Evolutionary conservation across 2,797 vertebrate species (phyloP), one percentile per base, ranked within the genome.

Genomic region (Smutsia gigantea): DNA sequence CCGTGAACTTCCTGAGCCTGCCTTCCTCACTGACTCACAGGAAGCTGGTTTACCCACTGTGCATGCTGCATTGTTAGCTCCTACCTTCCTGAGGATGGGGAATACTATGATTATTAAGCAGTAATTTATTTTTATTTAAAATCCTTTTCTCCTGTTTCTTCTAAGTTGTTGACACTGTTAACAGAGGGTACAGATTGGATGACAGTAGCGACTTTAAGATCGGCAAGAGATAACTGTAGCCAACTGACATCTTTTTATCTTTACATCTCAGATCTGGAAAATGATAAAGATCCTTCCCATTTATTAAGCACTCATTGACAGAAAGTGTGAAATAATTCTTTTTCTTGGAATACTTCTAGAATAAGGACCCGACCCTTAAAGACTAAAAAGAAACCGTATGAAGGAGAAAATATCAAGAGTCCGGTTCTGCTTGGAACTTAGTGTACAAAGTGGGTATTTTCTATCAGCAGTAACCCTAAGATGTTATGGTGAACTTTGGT

Each of bases 131-230:
- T 87, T 68, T n/a, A 3, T 86, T 89, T 87, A 63, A 55, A 93
- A 66, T 79, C 29, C 75, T 86, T 95, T 95, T 13, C 25, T 95
- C 17, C 51, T 23, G 7, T 69, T 69, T 88, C 39, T 92, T 64
- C 10, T 69, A 23, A 31, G 63, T 84, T 78, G 15, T 25, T 72
- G n/a, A 77, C 53, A 29, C 2, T 31, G 21, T 83, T 87, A 87
- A 29, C 34, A 63, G 63, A 91, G 51, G 8, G 2, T 66, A 57
- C 23, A 51, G 79, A 85, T 5, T 57, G 87, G 31, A 34, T 34
- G 57, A 42, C 17, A 46, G 11, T 39, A n/a, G 27, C 17, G 25
- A 77, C 53, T 59, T 90, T 64, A 79, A 78, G 39, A 19, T 64
- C 31, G 31, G 15, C 64, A 37, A 83, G 77, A 78, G 46, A 19